Base-by-base conservation (phyloP, 2,797 vertebrate species). In the Hybognathus amarus region DNA sequence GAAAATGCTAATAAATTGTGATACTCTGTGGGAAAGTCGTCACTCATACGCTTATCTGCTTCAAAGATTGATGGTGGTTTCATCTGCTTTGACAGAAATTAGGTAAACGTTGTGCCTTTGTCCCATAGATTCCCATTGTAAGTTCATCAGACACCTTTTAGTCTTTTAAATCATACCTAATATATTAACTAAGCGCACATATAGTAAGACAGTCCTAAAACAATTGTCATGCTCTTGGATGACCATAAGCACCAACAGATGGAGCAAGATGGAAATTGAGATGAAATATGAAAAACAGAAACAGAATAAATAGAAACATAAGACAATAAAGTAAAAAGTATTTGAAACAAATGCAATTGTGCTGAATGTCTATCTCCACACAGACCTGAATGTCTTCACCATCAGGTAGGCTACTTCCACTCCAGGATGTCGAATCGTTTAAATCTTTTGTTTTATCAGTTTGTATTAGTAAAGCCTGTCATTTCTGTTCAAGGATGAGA, bases 1-100 rank as follows among this genome's bases (percentile, higher is more conserved):
- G 90, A 91, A 93, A 91, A 92, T 93, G 92, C 90, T 92, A 96
- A 95, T 95, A 95, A 95, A 95, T 91, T 92, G 94, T 94, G 93
- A 90, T 93, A 93, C 87, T 87, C 88, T 92, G 92, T 94, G 93
- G 87, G 85, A 90, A 80, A 8, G 2, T 18, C 69, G 33, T 56
- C 47, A 6, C 27, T 77, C 27, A 0, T 50, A 13, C 17, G 22
- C 59, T 40, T 40, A 76, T 76, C 27, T 40, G 54, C n/a, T 6
- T 76, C n/a, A 59, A 12, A 27, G 74, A 24, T 75, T 6, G 30
- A 54, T 74, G 18, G 50, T n/a, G 50, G 13, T 22, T 74, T 54
- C 70, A 54, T 18, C 18, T 5, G 12, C 50, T 54, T 54, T 50
- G 30, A 54, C 71, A 9, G 30, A 36, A 74, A 33, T 74, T 0